Conservation (phyloP, 2,888 invertebrate genomes). For the Autographa gamma region DNA sequence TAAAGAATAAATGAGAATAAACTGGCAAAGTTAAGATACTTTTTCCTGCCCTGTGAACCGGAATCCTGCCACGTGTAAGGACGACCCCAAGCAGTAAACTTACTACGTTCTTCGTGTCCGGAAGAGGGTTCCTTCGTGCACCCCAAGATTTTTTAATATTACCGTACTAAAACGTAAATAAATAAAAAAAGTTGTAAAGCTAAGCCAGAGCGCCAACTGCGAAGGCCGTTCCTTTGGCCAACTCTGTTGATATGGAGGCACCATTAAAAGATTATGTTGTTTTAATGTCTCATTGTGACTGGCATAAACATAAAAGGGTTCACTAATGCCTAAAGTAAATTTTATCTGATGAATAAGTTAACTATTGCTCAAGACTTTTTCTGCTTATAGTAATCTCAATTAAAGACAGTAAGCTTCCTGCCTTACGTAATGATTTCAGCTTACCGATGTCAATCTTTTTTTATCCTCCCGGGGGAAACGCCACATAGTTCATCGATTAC, state of each 20-base stretch:
- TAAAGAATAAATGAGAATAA: neutral
- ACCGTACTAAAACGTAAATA: neutral
- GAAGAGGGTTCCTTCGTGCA: neutral
- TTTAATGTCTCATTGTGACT: conserved; percentile 9
- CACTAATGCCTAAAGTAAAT: neutral
- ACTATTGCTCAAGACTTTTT: neutral
- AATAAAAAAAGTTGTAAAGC: conserved; percentile 5
- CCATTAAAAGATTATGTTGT: neutral
- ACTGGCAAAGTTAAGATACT: neutral
- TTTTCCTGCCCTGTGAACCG: neutral
- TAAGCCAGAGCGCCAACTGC: conserved; percentile 1
- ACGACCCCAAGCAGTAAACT: neutral
- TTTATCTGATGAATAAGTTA: neutral
- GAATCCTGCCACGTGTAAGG: neutral
- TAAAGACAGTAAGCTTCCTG: neutral
- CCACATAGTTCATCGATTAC: too few relatives aligned
- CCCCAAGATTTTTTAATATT: conserved; percentile 7
- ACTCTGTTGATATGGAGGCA: neutral
- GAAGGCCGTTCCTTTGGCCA: conserved; percentile 3
- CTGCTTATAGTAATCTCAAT: neutral
- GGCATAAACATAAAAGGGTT: neutral
- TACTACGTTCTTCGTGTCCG: neutral
- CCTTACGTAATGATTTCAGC: too few relatives aligned
- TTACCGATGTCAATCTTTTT: too few relatives aligned
- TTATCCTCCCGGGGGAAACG: too few relatives aligned